These are phyloP conservation scores for Bostrychus sinensis DNA, from an alignment of 2,113 vertebrate species.

Conservation along the genomic window DNA sequence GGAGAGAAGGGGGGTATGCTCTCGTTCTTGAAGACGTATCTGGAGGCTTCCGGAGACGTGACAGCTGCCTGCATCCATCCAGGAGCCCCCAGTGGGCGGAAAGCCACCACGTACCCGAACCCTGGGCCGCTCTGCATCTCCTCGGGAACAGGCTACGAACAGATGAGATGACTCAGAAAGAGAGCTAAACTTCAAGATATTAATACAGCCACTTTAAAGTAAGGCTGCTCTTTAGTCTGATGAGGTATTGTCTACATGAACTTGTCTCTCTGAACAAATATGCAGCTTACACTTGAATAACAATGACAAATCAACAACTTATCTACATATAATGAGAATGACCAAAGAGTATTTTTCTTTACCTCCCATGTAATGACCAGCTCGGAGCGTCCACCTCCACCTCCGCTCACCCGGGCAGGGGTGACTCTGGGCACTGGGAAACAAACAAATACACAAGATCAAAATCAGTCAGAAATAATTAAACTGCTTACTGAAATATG, in stretches of 20 bases:
- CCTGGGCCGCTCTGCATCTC: constrained; percentile 93
- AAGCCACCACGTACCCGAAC: constrained; percentile 96
- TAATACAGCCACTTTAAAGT: constrained; percentile 33
- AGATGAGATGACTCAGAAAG: constrained; percentile 42
- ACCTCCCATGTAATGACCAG: constrained; percentile 98
- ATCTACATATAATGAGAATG: neutral
- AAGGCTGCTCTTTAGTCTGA: constrained; percentile 18
- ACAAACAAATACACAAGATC: constrained; percentile 21
- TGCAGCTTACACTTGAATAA: neutral
- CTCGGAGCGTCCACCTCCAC: constrained; percentile 92
- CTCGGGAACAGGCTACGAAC: constrained; percentile 89
- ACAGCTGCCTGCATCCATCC: constrained; percentile 97
- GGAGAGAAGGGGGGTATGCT: constrained; percentile 91
- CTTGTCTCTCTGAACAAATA: neutral
- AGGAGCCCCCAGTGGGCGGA: constrained; percentile 86
- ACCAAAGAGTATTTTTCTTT: constrained; percentile 36
- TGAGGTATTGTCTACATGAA: constrained; percentile 1
- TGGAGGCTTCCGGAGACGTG: constrained; percentile 88
- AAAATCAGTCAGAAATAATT: neutral
- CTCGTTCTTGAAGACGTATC: constrained; percentile 95
- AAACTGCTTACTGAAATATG: too few species aligned
- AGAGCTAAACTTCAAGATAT: constrained; percentile 41
- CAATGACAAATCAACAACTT: neutral
- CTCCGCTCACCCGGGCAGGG: constrained; percentile 91
- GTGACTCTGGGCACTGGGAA: constrained; percentile 89